Percentiles rank a stretch among this genome's conserved stretches.
phyloP scores from a whole-genome alignment of 2,888 invertebrate genomes.

The Xanthia icteritia region DNA sequence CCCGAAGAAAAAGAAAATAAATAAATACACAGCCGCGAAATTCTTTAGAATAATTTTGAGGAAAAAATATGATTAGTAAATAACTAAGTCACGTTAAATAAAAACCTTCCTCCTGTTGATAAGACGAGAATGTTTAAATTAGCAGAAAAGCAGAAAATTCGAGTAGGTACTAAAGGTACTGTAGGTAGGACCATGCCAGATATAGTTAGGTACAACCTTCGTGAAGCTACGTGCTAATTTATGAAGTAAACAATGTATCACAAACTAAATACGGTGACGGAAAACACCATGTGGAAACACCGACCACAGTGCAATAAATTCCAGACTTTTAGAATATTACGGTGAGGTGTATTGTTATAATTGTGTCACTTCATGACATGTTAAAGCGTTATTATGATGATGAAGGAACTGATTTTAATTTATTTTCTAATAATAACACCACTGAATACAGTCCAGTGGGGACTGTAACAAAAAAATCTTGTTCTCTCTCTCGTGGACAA shows the following conservation, averaged over 20 bases:
- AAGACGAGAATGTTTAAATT: neutral
- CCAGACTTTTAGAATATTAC: slow-evolving; percentile 27
- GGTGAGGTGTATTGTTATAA: neutral
- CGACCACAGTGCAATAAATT: slow-evolving; percentile 22
- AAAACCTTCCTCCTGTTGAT: neutral
- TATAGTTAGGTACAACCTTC: neutral
- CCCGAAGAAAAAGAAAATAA: neutral
- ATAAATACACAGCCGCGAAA: neutral
- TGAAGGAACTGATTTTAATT: neutral
- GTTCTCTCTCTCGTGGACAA: neutral
- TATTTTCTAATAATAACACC: neutral
- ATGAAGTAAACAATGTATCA: slow-evolving; percentile 35
- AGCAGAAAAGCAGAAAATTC: neutral
- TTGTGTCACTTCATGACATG: slow-evolving; percentile 22
- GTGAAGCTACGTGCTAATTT: neutral
- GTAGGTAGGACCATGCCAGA: neutral
- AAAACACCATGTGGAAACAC: slow-evolving; percentile 43
- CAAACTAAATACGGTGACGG: slow-evolving; percentile 26
- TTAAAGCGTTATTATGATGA: neutral
- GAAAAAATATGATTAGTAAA: neutral
- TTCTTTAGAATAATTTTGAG: neutral
- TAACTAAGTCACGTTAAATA: neutral
- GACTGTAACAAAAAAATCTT: too few species aligned
- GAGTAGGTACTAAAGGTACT: neutral
- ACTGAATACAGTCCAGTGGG: neutral